Conservation (phyloP, 2,113 vertebrate species). For the Perognathus longimembris region DNA sequence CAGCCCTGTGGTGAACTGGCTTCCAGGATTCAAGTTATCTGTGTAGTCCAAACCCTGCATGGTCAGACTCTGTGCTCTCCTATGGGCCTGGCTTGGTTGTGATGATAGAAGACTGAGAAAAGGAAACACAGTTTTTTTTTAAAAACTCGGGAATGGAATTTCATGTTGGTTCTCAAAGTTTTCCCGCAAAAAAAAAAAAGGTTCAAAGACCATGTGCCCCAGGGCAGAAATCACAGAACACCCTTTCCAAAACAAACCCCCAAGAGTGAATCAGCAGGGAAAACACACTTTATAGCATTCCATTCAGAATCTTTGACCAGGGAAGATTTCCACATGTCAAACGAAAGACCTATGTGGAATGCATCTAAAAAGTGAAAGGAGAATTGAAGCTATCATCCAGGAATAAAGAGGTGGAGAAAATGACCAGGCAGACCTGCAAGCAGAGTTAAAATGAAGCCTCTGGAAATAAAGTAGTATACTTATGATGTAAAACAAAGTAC, state of each 20-base stretch:
- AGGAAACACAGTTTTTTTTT: neutral
- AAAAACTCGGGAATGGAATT: neutral
- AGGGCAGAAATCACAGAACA: neutral
- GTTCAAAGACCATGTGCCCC: neutral
- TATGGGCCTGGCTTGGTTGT: neutral
- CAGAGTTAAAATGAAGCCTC: neutral
- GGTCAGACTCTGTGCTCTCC: neutral
- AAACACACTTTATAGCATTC: neutral
- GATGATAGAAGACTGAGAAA: neutral
- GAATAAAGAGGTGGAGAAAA: neutral
- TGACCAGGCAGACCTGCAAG: neutral
- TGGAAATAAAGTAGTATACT: slow-evolving; percentile 26
- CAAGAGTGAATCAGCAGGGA: neutral
- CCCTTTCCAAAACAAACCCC: neutral
- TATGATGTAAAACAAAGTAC: neutral
- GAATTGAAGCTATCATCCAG: neutral
- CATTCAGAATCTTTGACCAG: neutral
- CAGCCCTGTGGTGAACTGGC: neutral
- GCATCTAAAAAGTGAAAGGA: neutral
- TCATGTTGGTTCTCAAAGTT: neutral
- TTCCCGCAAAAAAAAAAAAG: neutral
- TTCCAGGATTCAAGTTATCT: neutral
- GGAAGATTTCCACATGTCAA: neutral
- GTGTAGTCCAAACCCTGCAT: neutral
- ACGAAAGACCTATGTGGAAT: neutral